Evolutionary conservation across 2,888 invertebrate species (phyloP).

Genomic region (Megalurothrips usitatus): DNA sequence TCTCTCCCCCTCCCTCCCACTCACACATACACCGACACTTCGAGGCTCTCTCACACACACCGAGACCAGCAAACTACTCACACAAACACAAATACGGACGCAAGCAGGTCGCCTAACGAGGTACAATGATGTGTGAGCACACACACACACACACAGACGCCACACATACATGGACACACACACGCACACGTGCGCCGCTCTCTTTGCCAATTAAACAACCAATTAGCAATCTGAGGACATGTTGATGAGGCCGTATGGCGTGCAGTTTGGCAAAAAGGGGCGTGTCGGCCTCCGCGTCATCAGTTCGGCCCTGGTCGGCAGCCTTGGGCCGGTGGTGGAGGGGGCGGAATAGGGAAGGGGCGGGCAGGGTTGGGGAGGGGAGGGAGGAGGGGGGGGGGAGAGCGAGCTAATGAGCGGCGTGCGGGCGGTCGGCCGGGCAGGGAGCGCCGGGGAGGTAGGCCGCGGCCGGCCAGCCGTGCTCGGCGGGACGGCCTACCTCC

Average conservation of each 20-base stretch:
- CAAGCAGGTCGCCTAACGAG: not conserved
- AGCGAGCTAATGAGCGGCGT: no score
- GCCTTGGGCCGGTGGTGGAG: not conserved
- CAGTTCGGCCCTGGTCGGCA: no score
- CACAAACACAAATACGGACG: not conserved
- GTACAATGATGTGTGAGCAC: not conserved
- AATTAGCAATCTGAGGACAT: slow-evolving; percentile 11
- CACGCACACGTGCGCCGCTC: not conserved
- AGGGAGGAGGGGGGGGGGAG: not conserved
- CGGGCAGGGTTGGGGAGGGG: not conserved
- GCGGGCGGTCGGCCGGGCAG: no score
- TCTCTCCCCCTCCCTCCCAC: not conserved
- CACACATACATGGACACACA: not conserved
- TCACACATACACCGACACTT: no score
- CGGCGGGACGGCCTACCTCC: no score
- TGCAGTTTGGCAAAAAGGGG: not conserved
- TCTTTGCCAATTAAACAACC: slow-evolving; percentile 15
- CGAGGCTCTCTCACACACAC: not conserved
- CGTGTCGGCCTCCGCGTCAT: no score
- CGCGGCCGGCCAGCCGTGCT: no score
- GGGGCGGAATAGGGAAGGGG: not conserved
- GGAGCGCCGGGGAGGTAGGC: no score
- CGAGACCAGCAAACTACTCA: not conserved
- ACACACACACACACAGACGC: not conserved
- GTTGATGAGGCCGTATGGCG: not conserved